Base-by-base conservation (phyloP, 1,140 invertebrate species). In the Hormaphis cornu region DNA sequence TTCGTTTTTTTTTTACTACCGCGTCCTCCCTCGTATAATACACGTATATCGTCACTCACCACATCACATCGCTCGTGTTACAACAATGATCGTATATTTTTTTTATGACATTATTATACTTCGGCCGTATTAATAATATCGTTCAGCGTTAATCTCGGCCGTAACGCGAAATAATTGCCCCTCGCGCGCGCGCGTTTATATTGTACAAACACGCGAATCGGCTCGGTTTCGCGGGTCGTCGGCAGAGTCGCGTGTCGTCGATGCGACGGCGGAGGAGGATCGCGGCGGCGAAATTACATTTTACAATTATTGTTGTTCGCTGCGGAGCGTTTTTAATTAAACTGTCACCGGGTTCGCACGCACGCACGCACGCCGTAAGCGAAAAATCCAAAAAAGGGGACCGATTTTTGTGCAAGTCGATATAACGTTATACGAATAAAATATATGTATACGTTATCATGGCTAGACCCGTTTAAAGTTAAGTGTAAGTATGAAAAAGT, bases 241-340 rank as follows among this genome's bases (percentile, higher is more conserved):
- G 53, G 53, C n/a, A 2, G 53, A 56, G 53, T 56, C 53, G 53
- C 53, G 53, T 56, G 53, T 56, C 44, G 58, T 42, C 44, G 58
- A 61, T 61, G 58, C 37, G 35, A 22, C 58, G 35, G 40, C 40
- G 42, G 58, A 18, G 58, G 40, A 24, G 35, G n/a, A n/a, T n/a
- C n/a, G 35, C 58, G 58, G 44, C 48, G 46, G 48, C 26, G 42
- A 63, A 46, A 63, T 63, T 46, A 46, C 40, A 46, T 63, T 63
- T 48, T 63, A 63, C 26, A 63, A 63, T 46, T 28, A 28, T 35
- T 16, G 46, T 7, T 10, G 28, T 18, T 56, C 30, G 33, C n/a
- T n/a, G n/a, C 20, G 53, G 5, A 4, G 30, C 44, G 40, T 63
- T 63, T 63, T 63, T 63, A 63, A 63, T 63, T 63, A 63, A 63